Base-by-base conservation (phyloP, 2,888 invertebrate genomes). In the Bombylius major region DNA sequence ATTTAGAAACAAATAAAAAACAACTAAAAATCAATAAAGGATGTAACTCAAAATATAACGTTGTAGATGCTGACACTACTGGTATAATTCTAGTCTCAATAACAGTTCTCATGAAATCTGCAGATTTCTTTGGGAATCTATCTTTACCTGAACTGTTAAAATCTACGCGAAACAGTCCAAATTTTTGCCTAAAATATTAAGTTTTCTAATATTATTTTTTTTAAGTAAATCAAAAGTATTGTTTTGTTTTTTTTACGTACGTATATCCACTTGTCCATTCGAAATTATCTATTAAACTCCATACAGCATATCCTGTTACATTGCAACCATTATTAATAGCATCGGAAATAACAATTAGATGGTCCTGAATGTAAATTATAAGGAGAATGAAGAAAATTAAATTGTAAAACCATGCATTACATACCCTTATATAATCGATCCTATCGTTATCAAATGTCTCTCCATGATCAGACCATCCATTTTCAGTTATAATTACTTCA, bases 101-200 rank as follows among this genome's bases (percentile, higher is more conserved):
- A 50, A 54, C 14, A 32, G 14, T 13, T 39, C 39, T 53, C 23
- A 47, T 47, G 4, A 49, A 36, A 47, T 69, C 65, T 0, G 79
- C 78, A 0, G 87, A 87, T 46, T 76, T 75, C 66, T 86, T 84
- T 0, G 83, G 78, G 0, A 77, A 80, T 61, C 88, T 77, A 2
- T 78, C 75, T 59, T 80, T 78, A 1, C 77, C 72, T 0, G 78
- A 75, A 61, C 78, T 79, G 3, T 71, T 69, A 66, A 84, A 84
- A 66, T 89, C 80, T 0, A 88, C 84, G 62, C 79, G 75, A 62
- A 82, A 83, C 1, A 88, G 62, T 7, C 89, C 88, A 69, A 84
- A 88, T 66, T 78, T 79, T 60, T 78, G 76, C 11, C 84, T 84
- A 69, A 55, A 55, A 58, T 59, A 63, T 45, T n/a, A n/a, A n/a